Conservation (phyloP, 2,113 vertebrate species). For the Mola mola region DNA sequence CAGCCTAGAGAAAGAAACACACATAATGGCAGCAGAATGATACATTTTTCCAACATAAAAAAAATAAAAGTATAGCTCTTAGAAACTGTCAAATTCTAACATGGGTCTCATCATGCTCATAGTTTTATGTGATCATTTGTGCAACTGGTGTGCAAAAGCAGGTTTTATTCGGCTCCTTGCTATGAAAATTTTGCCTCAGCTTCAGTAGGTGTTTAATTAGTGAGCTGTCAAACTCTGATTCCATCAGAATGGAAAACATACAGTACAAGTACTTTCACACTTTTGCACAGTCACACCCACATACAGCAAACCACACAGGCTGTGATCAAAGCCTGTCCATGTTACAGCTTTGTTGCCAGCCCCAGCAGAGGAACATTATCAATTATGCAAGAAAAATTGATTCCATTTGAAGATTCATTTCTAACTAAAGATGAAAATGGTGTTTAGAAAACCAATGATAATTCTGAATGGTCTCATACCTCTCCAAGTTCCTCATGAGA, state of each 20-base stretch:
- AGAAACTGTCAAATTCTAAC: neutral
- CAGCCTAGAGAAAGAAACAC: conserved; percentile 82
- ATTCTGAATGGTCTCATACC: conserved; percentile 72
- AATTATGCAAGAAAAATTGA: conserved; percentile 21
- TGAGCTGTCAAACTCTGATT: conserved; percentile 35
- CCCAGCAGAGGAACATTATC: conserved; percentile 20
- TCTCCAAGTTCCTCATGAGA: conserved; percentile 94
- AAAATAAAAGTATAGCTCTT: neutral
- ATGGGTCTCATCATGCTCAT: neutral
- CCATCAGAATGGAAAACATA: conserved; percentile 15
- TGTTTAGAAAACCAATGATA: neutral
- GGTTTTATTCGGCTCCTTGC: neutral
- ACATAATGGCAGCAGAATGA: neutral
- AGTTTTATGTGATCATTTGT: neutral
- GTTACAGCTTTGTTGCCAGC: conserved; percentile 11
- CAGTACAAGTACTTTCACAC: conserved; percentile 23
- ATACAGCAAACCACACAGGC: neutral
- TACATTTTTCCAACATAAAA: neutral
- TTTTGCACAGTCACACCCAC: conserved; percentile 14
- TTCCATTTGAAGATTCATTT: neutral
- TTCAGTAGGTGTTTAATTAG: conserved; percentile 49
- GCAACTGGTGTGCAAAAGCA: neutral
- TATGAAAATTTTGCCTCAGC: conserved; percentile 10
- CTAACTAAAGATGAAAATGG: conserved; percentile 7
- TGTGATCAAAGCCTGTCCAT: conserved; percentile 30